Conservation (phyloP, 2,888 invertebrate genomes). For the Alentia gelatinosa region DNA sequence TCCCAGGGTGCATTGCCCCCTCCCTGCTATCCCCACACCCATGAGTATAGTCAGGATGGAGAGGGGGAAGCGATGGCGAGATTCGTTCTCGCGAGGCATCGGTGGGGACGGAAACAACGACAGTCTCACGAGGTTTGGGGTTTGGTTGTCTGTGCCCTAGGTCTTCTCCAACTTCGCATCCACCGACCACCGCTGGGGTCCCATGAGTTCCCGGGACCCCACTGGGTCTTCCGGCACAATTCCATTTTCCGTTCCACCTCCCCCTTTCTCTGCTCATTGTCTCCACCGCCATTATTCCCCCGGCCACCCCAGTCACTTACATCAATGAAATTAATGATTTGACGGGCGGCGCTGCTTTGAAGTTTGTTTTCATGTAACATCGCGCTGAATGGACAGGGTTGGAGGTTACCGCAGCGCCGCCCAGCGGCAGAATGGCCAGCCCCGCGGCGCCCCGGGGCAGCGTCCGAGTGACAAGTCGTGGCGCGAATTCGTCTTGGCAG, state of each 20-base stretch:
- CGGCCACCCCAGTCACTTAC: not conserved
- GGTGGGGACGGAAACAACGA: not conserved
- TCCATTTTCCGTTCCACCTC: conserved; percentile 34
- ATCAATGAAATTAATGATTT: conserved; percentile 50
- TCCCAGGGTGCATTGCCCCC: not conserved
- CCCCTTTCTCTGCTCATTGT: conserved; percentile 46
- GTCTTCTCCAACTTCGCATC: not conserved
- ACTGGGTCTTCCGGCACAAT: not conserved
- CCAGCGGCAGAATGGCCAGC: not conserved
- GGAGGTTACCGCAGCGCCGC: conserved; percentile 41
- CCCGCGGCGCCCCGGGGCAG: conserved; percentile 36
- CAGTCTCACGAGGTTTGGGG: conserved; percentile 4
- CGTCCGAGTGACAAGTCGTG: conserved; percentile 16
- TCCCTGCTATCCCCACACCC: not conserved
- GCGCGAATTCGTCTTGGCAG: conserved; percentile 48
- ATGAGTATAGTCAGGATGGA: too few species aligned
- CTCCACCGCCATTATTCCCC: conserved; percentile 11
- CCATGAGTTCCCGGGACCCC: conserved; percentile 8
- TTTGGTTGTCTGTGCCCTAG: not conserved
- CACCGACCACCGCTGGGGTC: not conserved
- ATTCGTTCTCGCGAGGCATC: not conserved
- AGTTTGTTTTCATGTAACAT: conserved; percentile 48
- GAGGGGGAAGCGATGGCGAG: too few species aligned
- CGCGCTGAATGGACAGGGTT: not conserved
- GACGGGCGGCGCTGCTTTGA: conserved; percentile 23